These are phyloP conservation scores for Macrosoma leucophasiata DNA, from an alignment of 2,888 invertebrate species.

Conservation along the genomic window DNA sequence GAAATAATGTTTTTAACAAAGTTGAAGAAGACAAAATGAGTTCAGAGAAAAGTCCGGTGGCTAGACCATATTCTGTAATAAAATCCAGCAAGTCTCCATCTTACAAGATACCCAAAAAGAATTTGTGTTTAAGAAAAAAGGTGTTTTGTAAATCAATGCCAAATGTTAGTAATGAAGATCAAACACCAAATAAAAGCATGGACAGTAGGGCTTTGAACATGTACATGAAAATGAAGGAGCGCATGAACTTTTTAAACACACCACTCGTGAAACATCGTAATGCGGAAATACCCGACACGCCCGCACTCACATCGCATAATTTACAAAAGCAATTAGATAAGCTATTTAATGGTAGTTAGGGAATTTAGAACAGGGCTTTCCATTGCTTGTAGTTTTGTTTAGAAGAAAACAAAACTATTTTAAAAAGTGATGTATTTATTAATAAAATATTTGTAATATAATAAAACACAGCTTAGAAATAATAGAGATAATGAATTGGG, in stretches of 20 bases:
- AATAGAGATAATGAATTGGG: too few relatives aligned
- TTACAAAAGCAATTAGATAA: constrained; percentile 58
- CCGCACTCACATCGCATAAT: constrained; percentile 53
- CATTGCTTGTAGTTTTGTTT: too few relatives aligned
- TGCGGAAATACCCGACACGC: constrained; percentile 40
- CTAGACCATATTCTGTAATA: constrained; percentile 41
- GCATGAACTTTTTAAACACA: constrained; percentile 56
- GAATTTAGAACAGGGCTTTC: too few relatives aligned
- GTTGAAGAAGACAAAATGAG: constrained; percentile 22
- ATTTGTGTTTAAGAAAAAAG: constrained; percentile 46
- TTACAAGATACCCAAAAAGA: constrained; percentile 59
- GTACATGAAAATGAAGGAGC: constrained; percentile 60
- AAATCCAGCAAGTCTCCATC: constrained; percentile 51
- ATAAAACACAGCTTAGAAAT: too few relatives aligned
- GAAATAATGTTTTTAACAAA: constrained; percentile 31
- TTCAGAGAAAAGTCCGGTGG: constrained; percentile 28
- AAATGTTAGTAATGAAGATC: constrained; percentile 35
- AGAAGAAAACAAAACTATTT: too few relatives aligned
- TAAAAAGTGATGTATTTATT: too few relatives aligned
- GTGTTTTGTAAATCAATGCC: constrained; percentile 51
- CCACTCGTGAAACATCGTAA: constrained; percentile 39
- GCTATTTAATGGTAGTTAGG: constrained; percentile 45
- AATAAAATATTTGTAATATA: too few relatives aligned
- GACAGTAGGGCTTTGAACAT: constrained; percentile 45
- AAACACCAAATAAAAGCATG: constrained; percentile 40